Percentiles rank a stretch among this genome's conserved stretches.
These are phyloP conservation scores for Asbolus verrucosus DNA, from an alignment of 1,140 invertebrate species.

Conservation along the genomic window DNA sequence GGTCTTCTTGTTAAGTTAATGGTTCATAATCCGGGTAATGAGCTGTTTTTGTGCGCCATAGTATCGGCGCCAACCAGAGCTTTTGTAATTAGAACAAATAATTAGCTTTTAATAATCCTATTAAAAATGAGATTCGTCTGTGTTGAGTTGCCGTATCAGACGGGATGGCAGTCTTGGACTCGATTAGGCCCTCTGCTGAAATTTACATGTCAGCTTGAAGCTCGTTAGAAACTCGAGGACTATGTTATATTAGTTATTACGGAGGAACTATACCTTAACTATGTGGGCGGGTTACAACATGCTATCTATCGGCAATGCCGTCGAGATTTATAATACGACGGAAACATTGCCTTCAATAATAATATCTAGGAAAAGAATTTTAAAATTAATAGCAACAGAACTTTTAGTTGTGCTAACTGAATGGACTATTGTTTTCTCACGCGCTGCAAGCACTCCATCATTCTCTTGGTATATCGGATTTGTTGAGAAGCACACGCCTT, in stretches of 20 bases:
- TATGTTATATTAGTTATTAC: slow-evolving; percentile 34
- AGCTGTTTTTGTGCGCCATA: slow-evolving; percentile 20
- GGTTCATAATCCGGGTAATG: slow-evolving; percentile 10
- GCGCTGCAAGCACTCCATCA: too few relatives aligned
- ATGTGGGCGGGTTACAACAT: slow-evolving; percentile 33
- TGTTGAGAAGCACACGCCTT: not conserved
- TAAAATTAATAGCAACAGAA: slow-evolving; percentile 16
- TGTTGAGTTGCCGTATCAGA: not conserved
- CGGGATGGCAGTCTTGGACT: not conserved
- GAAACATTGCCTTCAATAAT: slow-evolving; percentile 36
- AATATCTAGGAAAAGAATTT: not conserved
- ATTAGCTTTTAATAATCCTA: slow-evolving; percentile 28
- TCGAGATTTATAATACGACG: slow-evolving; percentile 24
- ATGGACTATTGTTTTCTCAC: slow-evolving; percentile 10
- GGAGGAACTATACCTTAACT: slow-evolving; percentile 23
- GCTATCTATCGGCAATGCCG: slow-evolving; percentile 23
- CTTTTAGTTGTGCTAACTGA: slow-evolving; percentile 6
- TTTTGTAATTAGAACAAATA: not conserved
- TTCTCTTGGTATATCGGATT: too few relatives aligned
- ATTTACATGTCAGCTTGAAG: slow-evolving; percentile 18
- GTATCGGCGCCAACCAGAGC: not conserved
- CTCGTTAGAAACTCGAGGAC: slow-evolving; percentile 15
- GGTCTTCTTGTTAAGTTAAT: slow-evolving; percentile 7
- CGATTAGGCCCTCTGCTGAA: slow-evolving; percentile 9
- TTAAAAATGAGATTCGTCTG: slow-evolving; percentile 10